Base-by-base conservation (phyloP, 2,888 invertebrate species). In the Horisme vitalbata region DNA sequence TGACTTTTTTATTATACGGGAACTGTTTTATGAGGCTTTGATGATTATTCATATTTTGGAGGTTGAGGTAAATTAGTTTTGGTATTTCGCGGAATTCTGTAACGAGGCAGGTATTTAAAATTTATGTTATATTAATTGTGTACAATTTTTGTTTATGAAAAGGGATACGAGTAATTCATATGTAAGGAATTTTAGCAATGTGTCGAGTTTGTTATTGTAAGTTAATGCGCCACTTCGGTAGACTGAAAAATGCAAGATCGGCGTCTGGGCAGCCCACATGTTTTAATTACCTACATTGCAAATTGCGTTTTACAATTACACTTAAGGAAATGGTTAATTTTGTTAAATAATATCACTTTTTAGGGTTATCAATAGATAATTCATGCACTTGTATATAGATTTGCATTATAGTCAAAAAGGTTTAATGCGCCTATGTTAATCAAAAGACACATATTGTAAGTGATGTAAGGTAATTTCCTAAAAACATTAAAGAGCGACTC, bases 201-300 rank as follows among this genome's bases (percentile, higher is more conserved):
- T 68, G 79, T 71, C 60, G 60, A 64, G 66, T 74, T 71, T 59
- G 58, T 79, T 79, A 71, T 78, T 79, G 73, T 77, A 78, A 79
- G 65, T 67, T 59, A 71, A 79, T 61, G 60, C 64, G 37, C 57
- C 61, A 64, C 63, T 60, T 68, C 61, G 67, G 65, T 68, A 71
- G 62, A 57, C 52, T 45, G 15, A 52, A 62, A 59, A 64, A 50
- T 70, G 79, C 76, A 55, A 55, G 58, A 57, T 77, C 69, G 71
- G 77, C 82, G 83, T 80, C 83, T 80, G 66, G 59, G 31, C 54
- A 23, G 28, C 38, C 43, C 51, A 53, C 52, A 53, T 53, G 38
- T 41, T 52, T 27, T 43, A 20, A 21, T 28, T 8, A 45, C 30
- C 12, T 24, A 28, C 33, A 30, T 2, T 43, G 9, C 7, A 23